Conservation (phyloP, 1,140 invertebrate species). For the Tetranychus cinnabarinus region DNA sequence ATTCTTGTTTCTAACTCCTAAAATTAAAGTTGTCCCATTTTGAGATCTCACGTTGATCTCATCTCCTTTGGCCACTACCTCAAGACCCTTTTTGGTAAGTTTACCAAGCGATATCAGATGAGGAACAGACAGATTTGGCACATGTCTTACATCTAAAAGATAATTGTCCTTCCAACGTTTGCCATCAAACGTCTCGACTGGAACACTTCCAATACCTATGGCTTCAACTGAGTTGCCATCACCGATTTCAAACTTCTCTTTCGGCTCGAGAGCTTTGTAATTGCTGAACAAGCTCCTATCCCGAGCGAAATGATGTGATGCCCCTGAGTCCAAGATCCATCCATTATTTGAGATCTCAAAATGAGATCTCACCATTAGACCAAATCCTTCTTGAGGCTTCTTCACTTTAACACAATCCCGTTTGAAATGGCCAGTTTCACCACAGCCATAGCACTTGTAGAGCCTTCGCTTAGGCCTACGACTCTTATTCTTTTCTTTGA, state of each 20-base stretch:
- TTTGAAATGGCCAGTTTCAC: no score
- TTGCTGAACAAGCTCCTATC: not conserved
- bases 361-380: no score
- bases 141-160: not conserved
- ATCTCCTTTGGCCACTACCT: not conserved
- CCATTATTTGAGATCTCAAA: no score
- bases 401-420: no score
- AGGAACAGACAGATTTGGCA: not conserved
- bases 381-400: no score
- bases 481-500: no score
- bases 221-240: not conserved
- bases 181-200: not conserved
- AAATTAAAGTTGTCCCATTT: not conserved
- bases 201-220: not conserved
- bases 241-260: not conserved
- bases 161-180: not conserved
- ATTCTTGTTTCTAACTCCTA: not conserved
- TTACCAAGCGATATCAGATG: not conserved
- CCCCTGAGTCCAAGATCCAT: not conserved
- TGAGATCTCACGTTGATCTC: not conserved
- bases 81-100: not conserved
- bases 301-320: not conserved
- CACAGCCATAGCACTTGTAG: no score
- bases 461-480: no score
- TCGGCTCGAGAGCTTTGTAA: not conserved